These are phyloP conservation scores for Aspidapion aeneum DNA, from an alignment of 2,888 invertebrate species.

Conservation along the genomic window DNA sequence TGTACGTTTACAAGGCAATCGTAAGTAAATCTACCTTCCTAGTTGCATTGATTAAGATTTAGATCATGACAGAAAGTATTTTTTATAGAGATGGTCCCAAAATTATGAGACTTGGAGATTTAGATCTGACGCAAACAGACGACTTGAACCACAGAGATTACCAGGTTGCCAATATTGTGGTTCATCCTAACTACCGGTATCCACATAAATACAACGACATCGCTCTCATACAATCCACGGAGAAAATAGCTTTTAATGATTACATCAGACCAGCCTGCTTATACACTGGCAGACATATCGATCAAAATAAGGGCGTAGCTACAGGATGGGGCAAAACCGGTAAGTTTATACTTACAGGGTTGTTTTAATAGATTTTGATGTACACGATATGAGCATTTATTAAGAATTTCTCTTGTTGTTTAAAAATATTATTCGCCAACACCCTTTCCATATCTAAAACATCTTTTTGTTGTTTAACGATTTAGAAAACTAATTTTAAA, in stretches of 20 bases:
- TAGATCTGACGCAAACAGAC: slow-evolving; percentile 49
- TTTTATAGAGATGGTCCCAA: slow-evolving; percentile 49
- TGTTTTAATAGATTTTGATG: no score
- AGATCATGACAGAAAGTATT: slow-evolving; percentile 10
- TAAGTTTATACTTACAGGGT: slow-evolving; percentile 3
- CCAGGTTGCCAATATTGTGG: slow-evolving; percentile 40
- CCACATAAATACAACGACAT: slow-evolving; percentile 62
- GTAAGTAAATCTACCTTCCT: slow-evolving; percentile 29
- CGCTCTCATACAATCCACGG: slow-evolving; percentile 56
- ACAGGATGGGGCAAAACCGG: slow-evolving; percentile 60
- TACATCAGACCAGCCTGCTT: slow-evolving; percentile 63
- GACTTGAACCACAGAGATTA: slow-evolving; percentile 53
- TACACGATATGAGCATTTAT: no score
- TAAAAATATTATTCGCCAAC: no score
- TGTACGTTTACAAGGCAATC: slow-evolving; percentile 44
- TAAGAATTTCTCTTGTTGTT: no score
- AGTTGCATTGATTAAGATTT: neutral
- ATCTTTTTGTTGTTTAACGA: no score
- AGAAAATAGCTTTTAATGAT: slow-evolving; percentile 47
- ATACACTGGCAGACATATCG: slow-evolving; percentile 47
- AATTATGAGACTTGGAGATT: slow-evolving; percentile 56
- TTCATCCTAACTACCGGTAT: slow-evolving; percentile 56
- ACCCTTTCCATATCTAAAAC: no score
- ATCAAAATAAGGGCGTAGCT: slow-evolving; percentile 52
- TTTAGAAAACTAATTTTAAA: neutral